A percentile compares a stretch with the other conserved stretches of the same genome.
phyloP scores from a whole-genome alignment of 2,888 invertebrate species.

The Caenorhabditis sp. region DNA sequence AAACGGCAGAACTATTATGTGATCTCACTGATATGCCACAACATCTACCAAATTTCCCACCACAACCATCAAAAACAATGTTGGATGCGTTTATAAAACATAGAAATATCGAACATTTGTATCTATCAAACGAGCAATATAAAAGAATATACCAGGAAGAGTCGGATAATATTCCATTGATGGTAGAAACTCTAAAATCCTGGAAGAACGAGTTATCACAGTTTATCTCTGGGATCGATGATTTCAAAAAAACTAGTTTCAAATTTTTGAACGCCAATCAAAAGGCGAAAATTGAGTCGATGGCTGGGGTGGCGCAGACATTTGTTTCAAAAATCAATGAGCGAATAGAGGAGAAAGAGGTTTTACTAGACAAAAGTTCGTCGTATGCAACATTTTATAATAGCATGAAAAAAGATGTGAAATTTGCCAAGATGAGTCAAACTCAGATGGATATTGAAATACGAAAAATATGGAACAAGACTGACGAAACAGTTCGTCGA shows the following conservation, averaged over 20 bases:
- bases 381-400: background rate
- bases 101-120: background rate
- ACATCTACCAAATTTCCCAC: constrained; percentile 18
- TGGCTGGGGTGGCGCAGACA: background rate
- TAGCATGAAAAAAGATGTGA: background rate
- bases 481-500: background rate
- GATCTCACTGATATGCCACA: background rate
- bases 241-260: background rate
- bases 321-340: constrained; percentile 10
- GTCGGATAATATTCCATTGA: background rate
- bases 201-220: constrained; percentile 13
- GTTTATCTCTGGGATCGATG: constrained; percentile 1
- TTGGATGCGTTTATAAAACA: background rate
- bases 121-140: constrained; percentile 9
- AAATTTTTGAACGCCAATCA: constrained; percentile 12
- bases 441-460: background rate
- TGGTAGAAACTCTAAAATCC: constrained; percentile 9
- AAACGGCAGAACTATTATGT: background rate
- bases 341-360: constrained; percentile 10
- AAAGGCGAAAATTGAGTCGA: background rate
- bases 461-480: background rate
- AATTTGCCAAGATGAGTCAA: background rate
- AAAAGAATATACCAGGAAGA: background rate
- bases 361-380: background rate
- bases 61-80: constrained; percentile 18